These are phyloP conservation scores for Gadus chalcogrammus DNA, from an alignment of 2,113 vertebrate genomes.

Conservation along the genomic window DNA sequence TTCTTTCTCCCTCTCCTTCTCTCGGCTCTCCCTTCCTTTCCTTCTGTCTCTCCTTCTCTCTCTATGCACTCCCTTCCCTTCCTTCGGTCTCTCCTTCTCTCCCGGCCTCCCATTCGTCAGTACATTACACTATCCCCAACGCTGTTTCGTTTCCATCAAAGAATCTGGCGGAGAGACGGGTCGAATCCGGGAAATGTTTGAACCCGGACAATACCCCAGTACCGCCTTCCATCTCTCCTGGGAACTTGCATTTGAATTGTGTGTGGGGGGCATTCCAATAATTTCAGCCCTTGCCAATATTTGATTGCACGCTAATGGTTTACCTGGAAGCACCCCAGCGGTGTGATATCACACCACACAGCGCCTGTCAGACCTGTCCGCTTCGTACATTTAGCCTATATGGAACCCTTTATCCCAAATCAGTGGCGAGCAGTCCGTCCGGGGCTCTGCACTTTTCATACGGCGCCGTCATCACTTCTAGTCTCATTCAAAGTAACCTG, in stretches of 20 bases:
- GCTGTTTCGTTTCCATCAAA: too few species aligned
- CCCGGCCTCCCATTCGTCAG: too few species aligned
- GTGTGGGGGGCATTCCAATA: background rate
- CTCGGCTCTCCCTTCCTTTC: background rate
- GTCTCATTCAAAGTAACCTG: too few species aligned
- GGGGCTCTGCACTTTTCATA: slow-evolving; percentile 46
- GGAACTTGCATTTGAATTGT: slow-evolving; percentile 31
- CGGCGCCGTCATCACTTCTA: slow-evolving; percentile 36
- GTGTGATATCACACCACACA: background rate
- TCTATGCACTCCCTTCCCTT: background rate
- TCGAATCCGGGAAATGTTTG: slow-evolving; percentile 9
- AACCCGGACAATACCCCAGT: slow-evolving; percentile 29
- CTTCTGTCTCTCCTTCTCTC: background rate
- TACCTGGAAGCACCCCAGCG: slow-evolving; percentile 16
- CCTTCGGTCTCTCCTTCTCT: background rate
- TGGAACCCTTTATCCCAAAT: slow-evolving; percentile 42
- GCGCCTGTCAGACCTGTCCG: background rate
- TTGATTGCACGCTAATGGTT: slow-evolving; percentile 39
- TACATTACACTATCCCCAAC: too few species aligned
- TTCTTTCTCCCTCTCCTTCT: too few species aligned
- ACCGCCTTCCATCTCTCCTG: slow-evolving; percentile 18
- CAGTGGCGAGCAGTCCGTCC: slow-evolving; percentile 45
- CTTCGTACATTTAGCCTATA: slow-evolving; percentile 33
- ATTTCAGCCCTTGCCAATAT: slow-evolving; percentile 11
- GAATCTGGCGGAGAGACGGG: too few species aligned